Base-by-base conservation (phyloP, 2,888 invertebrate genomes). In the Laothoe populi region DNA sequence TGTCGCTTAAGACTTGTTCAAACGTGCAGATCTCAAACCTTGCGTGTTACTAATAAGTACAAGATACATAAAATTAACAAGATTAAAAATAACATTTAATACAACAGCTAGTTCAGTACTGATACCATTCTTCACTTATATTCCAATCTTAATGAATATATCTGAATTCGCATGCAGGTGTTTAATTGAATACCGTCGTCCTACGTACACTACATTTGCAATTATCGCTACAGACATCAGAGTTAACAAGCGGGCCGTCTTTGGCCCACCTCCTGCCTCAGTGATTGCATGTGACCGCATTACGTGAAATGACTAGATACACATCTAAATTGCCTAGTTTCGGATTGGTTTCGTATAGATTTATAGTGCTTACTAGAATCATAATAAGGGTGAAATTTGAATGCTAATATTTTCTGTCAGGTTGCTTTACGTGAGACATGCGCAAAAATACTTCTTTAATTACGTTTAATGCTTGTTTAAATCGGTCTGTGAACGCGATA, bases 221-320 rank as follows among this genome's bases (percentile, higher is more conserved):
- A 64, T 61, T 69, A 71, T 71, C 71, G 62, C 45, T 64, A 11
- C 44, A 35, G n/a, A 19, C 66, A 71, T 71, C 70, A 38, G 26
- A 61, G 64, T 71, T 71, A 70, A 70, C 69, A 71, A 70, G 68
- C 64, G 40, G 66, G n/a, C 31, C 46, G 67, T 68, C 68, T 59
- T 59, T 61, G 59, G 60, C 65, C 58, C 61, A 63, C 73, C 72
- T 70, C 67, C 66, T 64, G 66, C 66, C 63, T 65, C 72, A 66
- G 65, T 77, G 75, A 75, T 80, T 75, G 77, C 77, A 80, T 78
- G 77, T 78, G 83, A 79, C 83, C 81, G 78, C 70, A 79, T 81
- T 79, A 82, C 80, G 75, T 81, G 78, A 78, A 79, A 77, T 75
- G 76, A 70, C 79, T 75, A 74, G 85, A 86, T 86, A 83, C 67